Conservation (phyloP, 1,140 invertebrate genomes). For the Eubasilissa regina region DNA sequence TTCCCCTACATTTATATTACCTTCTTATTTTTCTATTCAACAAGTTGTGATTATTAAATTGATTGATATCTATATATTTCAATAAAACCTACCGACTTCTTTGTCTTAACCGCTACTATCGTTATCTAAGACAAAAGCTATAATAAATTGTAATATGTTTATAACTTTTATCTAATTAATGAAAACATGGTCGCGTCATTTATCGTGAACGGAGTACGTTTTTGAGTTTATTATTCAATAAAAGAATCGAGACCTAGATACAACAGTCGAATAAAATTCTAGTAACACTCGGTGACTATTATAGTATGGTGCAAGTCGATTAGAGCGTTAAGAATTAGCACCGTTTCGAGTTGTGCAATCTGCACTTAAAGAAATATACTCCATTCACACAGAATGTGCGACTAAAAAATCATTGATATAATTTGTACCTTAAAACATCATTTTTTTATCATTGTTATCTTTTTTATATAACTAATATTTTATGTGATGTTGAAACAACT, state of each 20-base stretch:
- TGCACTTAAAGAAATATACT: constrained; percentile 4
- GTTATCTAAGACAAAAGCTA: too few relatives aligned
- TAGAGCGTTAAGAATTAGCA: constrained; percentile 40
- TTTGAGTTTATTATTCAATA: background rate
- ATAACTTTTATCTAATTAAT: background rate
- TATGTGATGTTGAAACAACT: too few relatives aligned
- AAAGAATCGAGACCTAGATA: constrained; percentile 22
- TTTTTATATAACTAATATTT: too few relatives aligned
- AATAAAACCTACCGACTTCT: too few relatives aligned
- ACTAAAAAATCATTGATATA: background rate
- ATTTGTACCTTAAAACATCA: background rate
- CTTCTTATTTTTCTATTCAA: too few relatives aligned
- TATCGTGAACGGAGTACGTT: background rate
- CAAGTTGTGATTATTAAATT: too few relatives aligned
- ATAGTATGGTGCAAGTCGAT: constrained; percentile 31
- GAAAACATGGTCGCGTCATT: background rate
- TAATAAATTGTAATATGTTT: too few relatives aligned
- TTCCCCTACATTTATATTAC: too few relatives aligned
- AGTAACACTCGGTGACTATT: constrained; percentile 33
- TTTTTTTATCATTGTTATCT: too few relatives aligned
- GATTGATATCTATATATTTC: too few relatives aligned
- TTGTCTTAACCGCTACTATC: too few relatives aligned
- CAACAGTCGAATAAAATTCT: constrained; percentile 15
- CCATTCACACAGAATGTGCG: background rate
- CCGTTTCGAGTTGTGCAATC: constrained; percentile 18